Evolutionary conservation across 1,140 invertebrate genomes (phyloP), one percentile per base, ranked within the genome.

Genomic region (Mactra quadrangularis): DNA sequence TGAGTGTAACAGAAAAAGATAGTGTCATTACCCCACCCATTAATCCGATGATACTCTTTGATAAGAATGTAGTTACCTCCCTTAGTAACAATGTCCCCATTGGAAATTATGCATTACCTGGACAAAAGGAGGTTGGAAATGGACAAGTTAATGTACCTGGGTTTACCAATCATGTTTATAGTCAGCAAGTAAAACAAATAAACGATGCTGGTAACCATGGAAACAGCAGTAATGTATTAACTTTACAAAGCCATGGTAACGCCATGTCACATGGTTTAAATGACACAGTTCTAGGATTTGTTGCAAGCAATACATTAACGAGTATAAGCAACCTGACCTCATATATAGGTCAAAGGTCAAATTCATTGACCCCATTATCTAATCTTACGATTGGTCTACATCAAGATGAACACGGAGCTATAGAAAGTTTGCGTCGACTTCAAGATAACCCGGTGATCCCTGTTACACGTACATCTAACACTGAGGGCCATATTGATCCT

Each of bases 1-100:
- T 81, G 1, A n/a, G 15, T 38, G 53, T 13, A 19, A 19, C 38
- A 33, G 77, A 81, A 35, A 70, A 70, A 59, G 29, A 9, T 6
- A 33, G 22, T 22, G n/a, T 31, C 6, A 33, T 81, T 27, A 47
- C 38, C 11, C 76, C 76, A 27, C 64, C 76, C 13, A 25, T 78
- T 19, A 78, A 78, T 57, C 76, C 76, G 9, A 62, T 78, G 60
- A 68, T 68, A 62, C 41, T 76, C 3, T 76, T 29, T 64, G 74
- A 76, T 17, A 76, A 76, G 35, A 62, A 60, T 50, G 59, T 25
- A 50, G n/a, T 60, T 47, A 50, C 57, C 19, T 33, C 59, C 38
- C 57, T 60, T 62, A 35, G 45, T 50, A 45, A 76, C 47, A 6
- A 3, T 19, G 27, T 3, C 3, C 19, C 33, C 2, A 50, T 3